These are phyloP conservation scores for Nasonia longicornis DNA, from an alignment of 1,140 invertebrate species.

Conservation along the genomic window DNA sequence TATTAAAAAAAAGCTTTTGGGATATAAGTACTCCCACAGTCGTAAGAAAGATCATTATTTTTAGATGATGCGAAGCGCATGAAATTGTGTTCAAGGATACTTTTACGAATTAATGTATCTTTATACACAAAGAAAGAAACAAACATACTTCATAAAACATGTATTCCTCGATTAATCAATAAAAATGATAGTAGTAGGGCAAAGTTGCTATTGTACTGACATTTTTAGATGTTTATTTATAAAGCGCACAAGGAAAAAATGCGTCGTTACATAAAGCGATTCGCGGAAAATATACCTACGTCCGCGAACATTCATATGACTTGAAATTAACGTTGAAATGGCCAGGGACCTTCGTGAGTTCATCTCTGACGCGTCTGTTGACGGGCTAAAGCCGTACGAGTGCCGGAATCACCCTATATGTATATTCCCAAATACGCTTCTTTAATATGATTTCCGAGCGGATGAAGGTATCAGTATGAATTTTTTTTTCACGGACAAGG, in stretches of 20 bases:
- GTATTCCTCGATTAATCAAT: neutral
- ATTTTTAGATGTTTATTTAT: neutral
- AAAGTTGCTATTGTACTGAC: neutral
- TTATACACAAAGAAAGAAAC: neutral
- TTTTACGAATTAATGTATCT: no score
- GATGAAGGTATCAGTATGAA: constrained; percentile 3
- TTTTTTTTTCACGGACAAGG: neutral
- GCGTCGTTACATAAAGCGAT: neutral
- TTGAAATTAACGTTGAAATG: neutral
- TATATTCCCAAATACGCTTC: neutral
- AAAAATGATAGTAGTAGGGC: neutral
- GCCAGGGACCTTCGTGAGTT: neutral
- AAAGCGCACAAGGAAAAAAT: neutral
- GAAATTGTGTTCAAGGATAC: no score
- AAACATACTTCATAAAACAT: neutral
- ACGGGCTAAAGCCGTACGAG: constrained; percentile 8
- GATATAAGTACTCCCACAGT: neutral
- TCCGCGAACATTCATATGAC: neutral
- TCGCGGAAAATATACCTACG: neutral
- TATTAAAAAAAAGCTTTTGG: neutral
- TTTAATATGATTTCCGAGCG: constrained; percentile 13
- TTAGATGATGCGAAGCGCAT: no score
- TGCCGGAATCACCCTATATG: neutral
- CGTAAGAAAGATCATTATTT: no score
- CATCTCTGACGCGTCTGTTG: neutral